phyloP scores from a whole-genome alignment of 2,888 invertebrate species.

The Blera fallax region DNA sequence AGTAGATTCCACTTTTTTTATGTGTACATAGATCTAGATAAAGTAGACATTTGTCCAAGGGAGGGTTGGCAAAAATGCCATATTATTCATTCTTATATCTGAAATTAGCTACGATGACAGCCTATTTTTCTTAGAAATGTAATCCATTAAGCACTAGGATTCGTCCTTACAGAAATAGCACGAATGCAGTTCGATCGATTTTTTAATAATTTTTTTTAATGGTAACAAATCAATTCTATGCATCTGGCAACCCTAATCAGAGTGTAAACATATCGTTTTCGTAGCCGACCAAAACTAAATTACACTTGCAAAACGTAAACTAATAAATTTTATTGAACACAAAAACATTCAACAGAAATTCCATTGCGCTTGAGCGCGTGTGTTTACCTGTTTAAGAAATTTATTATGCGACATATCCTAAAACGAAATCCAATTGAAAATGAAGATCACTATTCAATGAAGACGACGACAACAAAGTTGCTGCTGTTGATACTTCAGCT shows the following conservation, averaged over 20 bases:
- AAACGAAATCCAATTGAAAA: slow-evolving; percentile 63
- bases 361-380: neutral
- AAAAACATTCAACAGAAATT: neutral
- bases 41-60: too few relatives aligned
- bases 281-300: neutral
- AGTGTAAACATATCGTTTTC: neutral
- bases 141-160: too few relatives aligned
- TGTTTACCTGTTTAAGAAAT: slow-evolving; percentile 72
- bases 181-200: too few relatives aligned
- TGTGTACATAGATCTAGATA: too few relatives aligned
- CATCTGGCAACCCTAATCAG: slow-evolving; percentile 5
- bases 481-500: slow-evolving; percentile 28
- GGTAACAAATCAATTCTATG: neutral
- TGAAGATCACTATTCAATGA: slow-evolving; percentile 45
- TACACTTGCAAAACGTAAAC: neutral
- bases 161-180: too few relatives aligned
- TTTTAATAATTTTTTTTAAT: too few relatives aligned
- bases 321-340: neutral
- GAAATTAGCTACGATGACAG: too few relatives aligned
- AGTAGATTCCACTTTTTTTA: too few relatives aligned
- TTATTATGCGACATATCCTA: slow-evolving; percentile 75
- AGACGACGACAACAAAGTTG: slow-evolving; percentile 40
- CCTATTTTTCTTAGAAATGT: too few relatives aligned
- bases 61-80: too few relatives aligned
- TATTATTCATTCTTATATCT: too few relatives aligned